Evolutionary conservation across 2,888 invertebrate species (phyloP).

Genomic region (Dione vanillae): DNA sequence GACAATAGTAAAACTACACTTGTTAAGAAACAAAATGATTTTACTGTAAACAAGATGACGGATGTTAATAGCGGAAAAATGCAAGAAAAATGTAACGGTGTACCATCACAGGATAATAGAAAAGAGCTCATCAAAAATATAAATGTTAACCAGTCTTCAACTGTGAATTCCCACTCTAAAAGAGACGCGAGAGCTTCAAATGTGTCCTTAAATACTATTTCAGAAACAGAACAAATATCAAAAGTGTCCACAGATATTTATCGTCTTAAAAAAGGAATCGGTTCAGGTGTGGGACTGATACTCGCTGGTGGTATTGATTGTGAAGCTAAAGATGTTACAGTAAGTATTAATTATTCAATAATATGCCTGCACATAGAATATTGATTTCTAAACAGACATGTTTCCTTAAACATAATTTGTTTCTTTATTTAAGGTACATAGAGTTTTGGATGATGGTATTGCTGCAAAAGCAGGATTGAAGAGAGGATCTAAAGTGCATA

Average conservation of each 20-base stretch:
- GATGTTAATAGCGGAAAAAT: conserved; percentile 31
- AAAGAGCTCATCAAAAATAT: conserved; percentile 16
- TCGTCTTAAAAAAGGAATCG: conserved; percentile 70
- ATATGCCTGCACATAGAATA: neutral
- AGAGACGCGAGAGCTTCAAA: conserved; percentile 24
- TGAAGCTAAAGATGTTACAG: conserved; percentile 96
- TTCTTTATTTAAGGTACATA: conserved; percentile 87
- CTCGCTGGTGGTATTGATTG: conserved; percentile 95
- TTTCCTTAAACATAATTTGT: neutral
- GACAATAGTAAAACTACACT: conserved; percentile 52
- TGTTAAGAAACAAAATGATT: conserved; percentile 54
- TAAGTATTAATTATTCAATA: conserved; percentile 67
- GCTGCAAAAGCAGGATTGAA: conserved; percentile 95
- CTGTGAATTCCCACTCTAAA: neutral
- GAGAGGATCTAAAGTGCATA: conserved; percentile 93
- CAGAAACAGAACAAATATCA: conserved; percentile 26
- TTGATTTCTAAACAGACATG: neutral
- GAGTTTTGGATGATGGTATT: conserved; percentile 92
- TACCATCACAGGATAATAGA: conserved; percentile 30
- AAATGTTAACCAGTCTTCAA: conserved; percentile 24
- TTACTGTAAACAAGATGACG: conserved; percentile 45
- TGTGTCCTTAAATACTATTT: conserved; percentile 28
- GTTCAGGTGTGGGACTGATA: conserved; percentile 92
- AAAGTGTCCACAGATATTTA: conserved; percentile 64
- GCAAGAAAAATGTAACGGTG: conserved; percentile 38